These are phyloP conservation scores for Anabacerthia variegaticeps DNA, from an alignment of 2,797 vertebrate species.

Conservation along the genomic window DNA sequence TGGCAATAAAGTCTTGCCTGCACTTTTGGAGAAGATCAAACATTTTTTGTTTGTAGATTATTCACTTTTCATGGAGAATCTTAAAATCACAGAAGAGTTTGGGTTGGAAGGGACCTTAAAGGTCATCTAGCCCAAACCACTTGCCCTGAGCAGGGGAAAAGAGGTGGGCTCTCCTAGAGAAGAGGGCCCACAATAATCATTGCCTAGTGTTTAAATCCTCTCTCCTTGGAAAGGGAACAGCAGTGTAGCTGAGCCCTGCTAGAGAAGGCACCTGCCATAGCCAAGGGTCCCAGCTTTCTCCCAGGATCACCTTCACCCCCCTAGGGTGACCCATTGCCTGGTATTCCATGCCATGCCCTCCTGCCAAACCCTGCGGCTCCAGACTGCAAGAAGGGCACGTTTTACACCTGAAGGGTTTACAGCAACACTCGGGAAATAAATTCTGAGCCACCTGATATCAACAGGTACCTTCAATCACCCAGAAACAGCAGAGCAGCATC, in stretches of 20 bases:
- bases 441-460: background rate
- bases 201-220: background rate
- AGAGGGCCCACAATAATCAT: background rate
- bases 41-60: background rate
- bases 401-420: background rate
- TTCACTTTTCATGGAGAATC: background rate
- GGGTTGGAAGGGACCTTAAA: background rate
- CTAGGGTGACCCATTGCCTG: fast-evolving
- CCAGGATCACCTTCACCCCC: too few relatives aligned
- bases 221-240: background rate
- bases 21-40: background rate
- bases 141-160: background rate
- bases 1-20: background rate
- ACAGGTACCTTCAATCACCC: background rate
- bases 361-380: background rate
- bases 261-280: background rate
- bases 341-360: background rate
- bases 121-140: background rate
- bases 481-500: background rate
- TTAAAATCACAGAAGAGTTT: background rate
- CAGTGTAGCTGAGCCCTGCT: background rate
- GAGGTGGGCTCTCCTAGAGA: background rate
- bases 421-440: background rate
- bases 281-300: background rate
- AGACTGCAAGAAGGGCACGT: background rate